These are phyloP conservation scores for Malthinus seriepunctatus DNA, from an alignment of 2,888 invertebrate species.

Conservation along the genomic window DNA sequence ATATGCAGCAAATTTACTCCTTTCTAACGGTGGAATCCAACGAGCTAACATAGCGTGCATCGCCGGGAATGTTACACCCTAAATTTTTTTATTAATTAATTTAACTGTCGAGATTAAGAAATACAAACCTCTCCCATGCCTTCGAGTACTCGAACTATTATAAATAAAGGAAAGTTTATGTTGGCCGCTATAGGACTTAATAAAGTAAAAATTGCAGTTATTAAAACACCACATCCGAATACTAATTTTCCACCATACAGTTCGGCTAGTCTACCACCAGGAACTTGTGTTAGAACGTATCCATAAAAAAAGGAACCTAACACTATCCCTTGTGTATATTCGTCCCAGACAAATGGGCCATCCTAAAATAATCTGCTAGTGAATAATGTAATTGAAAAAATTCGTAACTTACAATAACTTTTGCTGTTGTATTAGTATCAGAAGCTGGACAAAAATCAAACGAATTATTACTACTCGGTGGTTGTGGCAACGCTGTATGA, in stretches of 20 bases:
- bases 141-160: conserved; percentile 76
- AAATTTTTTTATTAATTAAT: conserved; percentile 18
- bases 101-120: background rate
- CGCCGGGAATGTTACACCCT: conserved; percentile 89
- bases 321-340: conserved; percentile 77
- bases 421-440: conserved; percentile 53
- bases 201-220: conserved; percentile 81
- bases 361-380: conserved; percentile 55
- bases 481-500: conserved; percentile 63
- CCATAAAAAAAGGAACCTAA: conserved; percentile 84
- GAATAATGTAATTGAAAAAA: background rate
- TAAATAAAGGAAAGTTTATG: conserved; percentile 67
- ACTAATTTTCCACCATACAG: conserved; percentile 85
- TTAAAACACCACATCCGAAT: conserved; percentile 78
- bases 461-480: conserved; percentile 60
- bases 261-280: conserved; percentile 83
- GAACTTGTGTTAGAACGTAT: conserved; percentile 80
- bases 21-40: conserved; percentile 92
- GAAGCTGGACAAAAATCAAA: conserved; percentile 65
- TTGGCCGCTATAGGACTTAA: conserved; percentile 82
- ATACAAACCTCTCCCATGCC: conserved; percentile 75
- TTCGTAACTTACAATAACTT: conserved; percentile 38
- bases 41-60: conserved; percentile 92
- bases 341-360: conserved; percentile 80
- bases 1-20: conserved; percentile 86